These are phyloP conservation scores for Agapornis roseicollis DNA, from an alignment of 2,113 vertebrate species.

Conservation along the genomic window DNA sequence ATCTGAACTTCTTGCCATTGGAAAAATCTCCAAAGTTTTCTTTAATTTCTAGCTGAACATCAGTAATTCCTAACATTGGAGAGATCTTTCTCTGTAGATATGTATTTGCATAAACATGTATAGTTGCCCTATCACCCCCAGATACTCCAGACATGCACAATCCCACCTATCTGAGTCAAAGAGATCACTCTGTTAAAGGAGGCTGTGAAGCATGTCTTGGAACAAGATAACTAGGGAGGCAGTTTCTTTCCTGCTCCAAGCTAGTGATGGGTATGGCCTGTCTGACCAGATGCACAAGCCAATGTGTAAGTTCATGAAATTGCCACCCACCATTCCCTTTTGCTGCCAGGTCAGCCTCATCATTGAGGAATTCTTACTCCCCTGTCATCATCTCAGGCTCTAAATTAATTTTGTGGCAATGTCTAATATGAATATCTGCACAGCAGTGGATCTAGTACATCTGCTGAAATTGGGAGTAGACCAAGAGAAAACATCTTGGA, in stretches of 20 bases:
- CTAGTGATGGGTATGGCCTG: background rate
- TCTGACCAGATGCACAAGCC: background rate
- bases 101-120: background rate
- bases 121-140: background rate
- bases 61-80: background rate
- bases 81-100: background rate
- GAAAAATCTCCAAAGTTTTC: background rate
- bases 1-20: background rate
- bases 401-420: background rate
- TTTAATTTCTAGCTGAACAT: background rate
- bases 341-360: background rate
- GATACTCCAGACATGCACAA: background rate
- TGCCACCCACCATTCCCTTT: background rate
- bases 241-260: background rate
- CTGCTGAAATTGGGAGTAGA: background rate
- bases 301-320: background rate
- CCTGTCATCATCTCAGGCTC: background rate
- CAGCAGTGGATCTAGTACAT: accelerated
- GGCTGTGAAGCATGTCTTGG: background rate
- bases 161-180: background rate
- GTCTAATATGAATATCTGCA: accelerated
- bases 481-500: background rate
- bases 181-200: background rate
- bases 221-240: background rate
- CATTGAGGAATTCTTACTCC: background rate